A percentile compares a stretch with the other conserved stretches of the same genome.
Evolutionary conservation across 2,797 vertebrate species (phyloP).

Genomic region (Melanotaenia pygmaea): DNA sequence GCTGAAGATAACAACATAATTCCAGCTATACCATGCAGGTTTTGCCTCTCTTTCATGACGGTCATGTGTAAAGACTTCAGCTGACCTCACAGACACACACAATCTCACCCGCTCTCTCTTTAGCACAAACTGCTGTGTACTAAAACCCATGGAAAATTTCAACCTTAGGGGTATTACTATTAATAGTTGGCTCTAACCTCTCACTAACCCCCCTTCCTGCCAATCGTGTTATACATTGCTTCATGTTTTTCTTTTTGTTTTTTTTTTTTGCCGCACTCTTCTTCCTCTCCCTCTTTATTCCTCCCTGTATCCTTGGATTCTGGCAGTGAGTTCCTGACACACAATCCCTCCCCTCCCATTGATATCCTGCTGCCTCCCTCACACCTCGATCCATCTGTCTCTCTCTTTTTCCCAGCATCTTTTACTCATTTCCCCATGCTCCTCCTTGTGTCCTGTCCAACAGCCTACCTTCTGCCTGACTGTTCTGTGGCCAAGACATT

Average conservation of each 20-base stretch:
- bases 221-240: constrained; percentile 25
- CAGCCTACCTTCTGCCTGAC: constrained; percentile 56
- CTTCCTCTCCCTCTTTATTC: constrained; percentile 5
- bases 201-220: constrained; percentile 25
- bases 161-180: constrained; percentile 53
- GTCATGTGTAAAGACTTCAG: constrained; percentile 20
- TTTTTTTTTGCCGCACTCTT: constrained; percentile 21
- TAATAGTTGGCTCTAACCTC: constrained; percentile 65
- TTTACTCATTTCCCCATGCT: constrained; percentile 41
- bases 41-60: constrained; percentile 9
- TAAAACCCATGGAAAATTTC: constrained; percentile 55
- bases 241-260: constrained; percentile 10
- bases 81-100: constrained; percentile 35
- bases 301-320: constrained; percentile 52
- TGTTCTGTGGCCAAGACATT: constrained; percentile 64
- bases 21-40: constrained; percentile 9
- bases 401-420: constrained; percentile 44
- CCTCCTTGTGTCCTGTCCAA: constrained; percentile 55
- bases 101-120: constrained; percentile 8
- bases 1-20: constrained; percentile 21
- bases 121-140: constrained; percentile 27
- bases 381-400: constrained; percentile 73
- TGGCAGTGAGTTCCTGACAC: constrained; percentile 61
- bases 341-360: constrained; percentile 68
- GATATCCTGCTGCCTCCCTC: constrained; percentile 59